phyloP scores from a whole-genome alignment of 1,140 invertebrate species.

The Brevipalpus yothersi region DNA sequence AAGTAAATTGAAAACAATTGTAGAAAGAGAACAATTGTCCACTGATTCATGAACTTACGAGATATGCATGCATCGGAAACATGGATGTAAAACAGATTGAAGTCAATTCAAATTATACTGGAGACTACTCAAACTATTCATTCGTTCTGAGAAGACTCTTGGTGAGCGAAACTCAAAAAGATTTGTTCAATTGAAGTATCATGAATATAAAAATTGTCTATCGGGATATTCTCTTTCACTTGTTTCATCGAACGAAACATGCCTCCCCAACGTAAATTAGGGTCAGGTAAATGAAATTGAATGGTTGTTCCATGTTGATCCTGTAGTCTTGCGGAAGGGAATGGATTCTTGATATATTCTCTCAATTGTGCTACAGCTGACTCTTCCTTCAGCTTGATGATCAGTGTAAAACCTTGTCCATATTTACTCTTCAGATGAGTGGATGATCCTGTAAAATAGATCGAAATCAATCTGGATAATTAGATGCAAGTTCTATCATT shows the following conservation, averaged over 20 bases:
- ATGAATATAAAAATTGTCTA: constrained; percentile 27
- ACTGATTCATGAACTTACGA: too few species aligned
- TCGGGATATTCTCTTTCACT: constrained; percentile 16
- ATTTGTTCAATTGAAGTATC: constrained; percentile 29
- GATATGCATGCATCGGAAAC: too few species aligned
- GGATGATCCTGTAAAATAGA: constrained; percentile 17
- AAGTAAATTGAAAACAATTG: too few species aligned
- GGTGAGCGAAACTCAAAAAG: constrained; percentile 23
- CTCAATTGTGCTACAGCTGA: too few species aligned
- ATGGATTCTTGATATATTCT: not conserved
- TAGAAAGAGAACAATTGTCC: too few species aligned
- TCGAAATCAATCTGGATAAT: too few species aligned
- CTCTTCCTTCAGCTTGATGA: not conserved
- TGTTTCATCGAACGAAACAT: not conserved
- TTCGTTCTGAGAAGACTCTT: too few species aligned
- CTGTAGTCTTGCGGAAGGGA: not conserved
- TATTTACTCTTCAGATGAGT: constrained; percentile 33
- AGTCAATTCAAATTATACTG: too few species aligned
- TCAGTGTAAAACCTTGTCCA: constrained; percentile 29
- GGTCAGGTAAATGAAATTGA: not conserved
- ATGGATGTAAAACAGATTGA: too few species aligned
- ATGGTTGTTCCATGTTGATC: not conserved
- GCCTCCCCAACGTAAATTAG: not conserved
- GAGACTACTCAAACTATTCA: too few species aligned
- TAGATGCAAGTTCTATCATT: too few species aligned